Conservation (phyloP, 2,888 invertebrate species). For the Tetropium fuscum region DNA sequence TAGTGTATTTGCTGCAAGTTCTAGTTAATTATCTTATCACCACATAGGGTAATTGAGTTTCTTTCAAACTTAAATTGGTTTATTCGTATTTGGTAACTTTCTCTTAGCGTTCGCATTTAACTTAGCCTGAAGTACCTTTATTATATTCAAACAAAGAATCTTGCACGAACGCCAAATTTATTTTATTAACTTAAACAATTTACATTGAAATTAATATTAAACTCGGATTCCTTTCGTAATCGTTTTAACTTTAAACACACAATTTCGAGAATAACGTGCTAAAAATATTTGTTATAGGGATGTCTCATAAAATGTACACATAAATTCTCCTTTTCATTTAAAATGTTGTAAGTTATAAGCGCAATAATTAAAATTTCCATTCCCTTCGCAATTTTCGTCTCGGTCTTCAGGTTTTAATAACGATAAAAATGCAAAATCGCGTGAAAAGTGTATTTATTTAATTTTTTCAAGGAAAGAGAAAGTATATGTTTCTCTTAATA, state of each 20-base stretch:
- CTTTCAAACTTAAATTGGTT: conserved; percentile 64
- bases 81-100: conserved; percentile 62
- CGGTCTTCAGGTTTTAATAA: conserved; percentile 41
- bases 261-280: neutral
- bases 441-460: conserved; percentile 37
- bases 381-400: conserved; percentile 32
- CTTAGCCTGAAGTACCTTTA: conserved; percentile 38
- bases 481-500: conserved; percentile 29
- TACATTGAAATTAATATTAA: conserved; percentile 38
- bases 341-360: conserved; percentile 32
- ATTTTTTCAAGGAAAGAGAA: conserved; percentile 27
- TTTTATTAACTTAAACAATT: conserved; percentile 31
- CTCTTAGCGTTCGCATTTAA: conserved; percentile 40
- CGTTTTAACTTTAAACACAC: conserved; percentile 5
- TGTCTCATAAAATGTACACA: conserved; percentile 2
- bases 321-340: conserved; percentile 10
- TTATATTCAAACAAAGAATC: conserved; percentile 38
- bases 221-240: conserved; percentile 17
- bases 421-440: conserved; percentile 34
- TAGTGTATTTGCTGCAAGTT: conserved; percentile 44
- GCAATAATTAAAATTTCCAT: conserved; percentile 38
- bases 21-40: conserved; percentile 61
- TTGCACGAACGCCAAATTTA: conserved; percentile 32
- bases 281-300: conserved; percentile 1
- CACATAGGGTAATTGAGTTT: conserved; percentile 62